Percentiles rank a stretch among this genome's conserved stretches.
phyloP scores from a whole-genome alignment of 2,113 vertebrate species.

The Sylvia atricapilla region DNA sequence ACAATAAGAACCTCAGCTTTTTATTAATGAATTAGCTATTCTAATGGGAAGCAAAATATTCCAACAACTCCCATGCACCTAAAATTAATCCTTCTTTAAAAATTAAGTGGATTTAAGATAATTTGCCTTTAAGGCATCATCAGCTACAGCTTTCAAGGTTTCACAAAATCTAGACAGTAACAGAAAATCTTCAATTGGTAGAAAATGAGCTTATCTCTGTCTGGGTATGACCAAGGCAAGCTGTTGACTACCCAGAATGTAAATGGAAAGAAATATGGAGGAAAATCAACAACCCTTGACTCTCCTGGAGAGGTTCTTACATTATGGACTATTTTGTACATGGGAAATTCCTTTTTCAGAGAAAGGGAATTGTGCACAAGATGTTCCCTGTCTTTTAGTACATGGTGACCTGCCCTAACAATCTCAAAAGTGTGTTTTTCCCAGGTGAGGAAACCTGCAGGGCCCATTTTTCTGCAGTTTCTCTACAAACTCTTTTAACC shows the following conservation, averaged over 20 bases:
- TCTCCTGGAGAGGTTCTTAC: background rate
- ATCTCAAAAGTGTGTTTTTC: background rate
- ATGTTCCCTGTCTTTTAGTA: background rate
- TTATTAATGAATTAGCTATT: background rate
- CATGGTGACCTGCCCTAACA: background rate
- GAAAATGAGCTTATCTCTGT: background rate
- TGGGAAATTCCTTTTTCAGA: background rate
- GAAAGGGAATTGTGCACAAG: background rate
- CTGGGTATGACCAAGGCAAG: background rate
- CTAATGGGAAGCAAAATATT: background rate
- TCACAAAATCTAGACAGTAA: background rate
- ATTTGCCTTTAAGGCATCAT: background rate
- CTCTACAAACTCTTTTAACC: background rate
- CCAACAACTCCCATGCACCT: background rate
- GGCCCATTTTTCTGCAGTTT: background rate
- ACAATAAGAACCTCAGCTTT: background rate
- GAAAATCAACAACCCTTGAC: background rate
- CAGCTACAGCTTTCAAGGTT: background rate
- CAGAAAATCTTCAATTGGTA: background rate
- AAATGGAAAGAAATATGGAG: background rate
- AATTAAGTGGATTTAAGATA: background rate
- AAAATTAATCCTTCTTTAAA: background rate
- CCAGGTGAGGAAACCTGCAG: background rate
- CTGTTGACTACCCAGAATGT: background rate
- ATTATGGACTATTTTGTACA: accelerated